These are phyloP conservation scores for Criorhina ranunculi DNA, from an alignment of 2,888 invertebrate genomes.

Conservation along the genomic window DNA sequence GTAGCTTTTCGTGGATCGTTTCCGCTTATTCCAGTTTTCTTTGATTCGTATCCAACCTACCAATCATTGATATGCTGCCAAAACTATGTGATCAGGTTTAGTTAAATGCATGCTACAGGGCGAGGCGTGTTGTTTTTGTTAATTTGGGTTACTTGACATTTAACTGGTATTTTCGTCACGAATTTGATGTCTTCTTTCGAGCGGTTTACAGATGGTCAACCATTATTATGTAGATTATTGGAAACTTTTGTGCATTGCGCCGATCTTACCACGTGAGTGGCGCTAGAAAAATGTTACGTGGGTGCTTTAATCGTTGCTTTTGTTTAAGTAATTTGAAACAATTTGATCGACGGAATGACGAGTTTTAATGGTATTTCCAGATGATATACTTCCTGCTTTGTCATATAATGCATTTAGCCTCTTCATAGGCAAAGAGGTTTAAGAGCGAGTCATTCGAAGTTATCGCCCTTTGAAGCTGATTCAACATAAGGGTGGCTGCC, in stretches of 20 bases:
- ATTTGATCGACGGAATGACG: neutral
- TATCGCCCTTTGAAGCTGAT: too few species aligned
- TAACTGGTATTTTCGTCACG: constrained; percentile 45
- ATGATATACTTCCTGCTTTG: neutral
- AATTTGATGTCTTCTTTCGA: constrained; percentile 18
- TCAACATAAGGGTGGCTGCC: too few species aligned
- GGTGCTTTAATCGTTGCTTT: neutral
- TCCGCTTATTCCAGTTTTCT: constrained; percentile 34
- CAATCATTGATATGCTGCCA: constrained; percentile 52
- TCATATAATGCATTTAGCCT: neutral
- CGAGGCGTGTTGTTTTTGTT: neutral
- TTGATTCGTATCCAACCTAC: neutral
- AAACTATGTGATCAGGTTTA: constrained; percentile 52
- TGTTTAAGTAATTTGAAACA: constrained; percentile 20
- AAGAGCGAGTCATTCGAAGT: too few species aligned
- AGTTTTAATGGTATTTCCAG: constrained; percentile 1
- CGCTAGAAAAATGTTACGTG: constrained; percentile 21
- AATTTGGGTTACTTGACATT: constrained; percentile 15
- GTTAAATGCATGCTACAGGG: constrained; percentile 15
- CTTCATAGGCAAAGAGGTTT: too few species aligned
- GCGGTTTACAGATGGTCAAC: constrained; percentile 29
- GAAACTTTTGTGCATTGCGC: constrained; percentile 42
- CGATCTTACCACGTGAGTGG: neutral
- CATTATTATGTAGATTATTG: constrained; percentile 47
- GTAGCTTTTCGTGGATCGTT: constrained; percentile 33